Base-by-base conservation (phyloP, 2,888 invertebrate species). In the Tipula vernalis region DNA sequence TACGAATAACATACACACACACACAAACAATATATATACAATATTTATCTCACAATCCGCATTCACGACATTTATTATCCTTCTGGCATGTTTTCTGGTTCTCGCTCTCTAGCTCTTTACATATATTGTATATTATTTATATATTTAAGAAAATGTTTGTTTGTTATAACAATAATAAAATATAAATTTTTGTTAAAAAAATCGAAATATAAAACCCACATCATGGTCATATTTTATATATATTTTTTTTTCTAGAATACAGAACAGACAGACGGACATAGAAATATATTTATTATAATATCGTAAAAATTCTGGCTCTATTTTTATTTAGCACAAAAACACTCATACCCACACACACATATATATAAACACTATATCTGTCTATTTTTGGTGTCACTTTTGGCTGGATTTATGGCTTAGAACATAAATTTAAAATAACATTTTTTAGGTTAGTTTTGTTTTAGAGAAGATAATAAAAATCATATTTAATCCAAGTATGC, bases 41-140 rank as follows among this genome's bases (percentile, higher is more conserved):
- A 83, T 84, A 84, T 84, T 84, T 84, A 84, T 84, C 84, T 84
- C 36, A 84, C 36, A 84, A 84, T 84, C 41, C 84, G 39, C 84
- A 84, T 84, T 84, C 41, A 84, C 84, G 84, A 84, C 84, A 84
- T 84, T 84, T 84, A 84, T 84, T 84, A 84, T 84, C 84, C 84
- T 84, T 84, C 84, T 84, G 84, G 84, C 84, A 84, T 84, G 84
- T 84, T 84, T 84, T 84, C 84, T 84, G 84, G 84, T 84, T 71
- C 71, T 28, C 71, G 71, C 71, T 71, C 71, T 71, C 71, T 71
- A 71, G 71, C 28, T 71, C 51, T 51, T n/a, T 51, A 15, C 8
- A 51, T 15, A 71, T 71, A 71, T 71, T 71, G 71, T 71, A 28
- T 71, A 71, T 71, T 71, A 71, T 71, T 71, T 71, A 71, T 71